These are phyloP conservation scores for Okapia johnstoni DNA, from an alignment of 2,113 vertebrate species.

Conservation along the genomic window DNA sequence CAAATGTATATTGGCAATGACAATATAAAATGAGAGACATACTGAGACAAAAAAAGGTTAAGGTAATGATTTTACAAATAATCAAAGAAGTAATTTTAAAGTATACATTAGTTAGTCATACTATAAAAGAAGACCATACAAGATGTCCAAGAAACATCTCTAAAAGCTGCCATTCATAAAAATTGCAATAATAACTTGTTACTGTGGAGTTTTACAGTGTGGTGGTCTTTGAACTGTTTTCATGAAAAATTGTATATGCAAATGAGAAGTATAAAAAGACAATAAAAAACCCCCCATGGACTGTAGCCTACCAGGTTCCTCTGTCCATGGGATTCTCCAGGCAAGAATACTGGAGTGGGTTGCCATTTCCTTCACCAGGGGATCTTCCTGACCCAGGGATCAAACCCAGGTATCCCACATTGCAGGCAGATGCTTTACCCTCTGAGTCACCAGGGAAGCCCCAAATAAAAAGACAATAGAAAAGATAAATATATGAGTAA, in stretches of 20 bases:
- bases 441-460: background rate
- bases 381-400: background rate
- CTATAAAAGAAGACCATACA: background rate
- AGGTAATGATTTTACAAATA: background rate
- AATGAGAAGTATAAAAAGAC: background rate
- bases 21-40: background rate
- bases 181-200: background rate
- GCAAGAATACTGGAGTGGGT: background rate
- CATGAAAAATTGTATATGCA: background rate
- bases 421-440: background rate
- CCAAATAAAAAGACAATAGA: background rate
- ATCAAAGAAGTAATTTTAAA: background rate
- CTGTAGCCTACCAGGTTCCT: background rate
- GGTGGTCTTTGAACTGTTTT: background rate
- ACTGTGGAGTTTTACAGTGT: background rate
- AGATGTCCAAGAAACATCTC: background rate
- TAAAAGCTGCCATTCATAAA: background rate
- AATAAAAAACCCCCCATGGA: background rate
- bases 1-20: background rate
- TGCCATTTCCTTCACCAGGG: background rate
- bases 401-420: background rate
- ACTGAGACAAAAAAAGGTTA: background rate
- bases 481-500: background rate
- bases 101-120: background rate
- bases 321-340: background rate